A percentile compares a stretch with the other conserved stretches of the same genome.
phyloP scores from a whole-genome alignment of 1,140 invertebrate genomes.

The roundworm (Caenorhabditis elegans) region DNA sequence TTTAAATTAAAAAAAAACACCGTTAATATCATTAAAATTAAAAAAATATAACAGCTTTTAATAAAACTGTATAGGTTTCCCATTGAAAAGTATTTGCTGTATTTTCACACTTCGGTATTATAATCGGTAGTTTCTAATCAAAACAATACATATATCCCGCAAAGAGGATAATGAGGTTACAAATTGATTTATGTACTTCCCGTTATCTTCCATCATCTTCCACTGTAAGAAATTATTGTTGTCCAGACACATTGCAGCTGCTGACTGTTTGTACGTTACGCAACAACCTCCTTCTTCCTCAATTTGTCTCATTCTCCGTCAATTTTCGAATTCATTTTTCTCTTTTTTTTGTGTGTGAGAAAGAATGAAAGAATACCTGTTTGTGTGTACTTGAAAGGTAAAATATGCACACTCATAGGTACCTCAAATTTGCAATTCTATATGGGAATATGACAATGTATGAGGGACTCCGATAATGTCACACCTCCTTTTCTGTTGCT shows the following conservation, averaged over 20 bases:
- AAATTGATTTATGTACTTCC: constrained; percentile 26
- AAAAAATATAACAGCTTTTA: no score
- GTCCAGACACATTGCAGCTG: not conserved
- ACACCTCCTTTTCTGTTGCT: not conserved
- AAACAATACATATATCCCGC: constrained; percentile 5
- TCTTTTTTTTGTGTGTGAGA: not conserved
- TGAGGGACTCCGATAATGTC: not conserved
- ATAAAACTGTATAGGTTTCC: no score
- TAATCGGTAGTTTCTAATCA: not conserved
- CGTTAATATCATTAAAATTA: no score
- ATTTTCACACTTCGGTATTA: not conserved
- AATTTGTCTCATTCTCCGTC: not conserved
- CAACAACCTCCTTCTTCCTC: not conserved
- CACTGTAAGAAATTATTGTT: not conserved
- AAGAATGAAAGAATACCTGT: not conserved
- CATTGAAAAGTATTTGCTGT: not conserved
- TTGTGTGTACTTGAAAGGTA: not conserved
- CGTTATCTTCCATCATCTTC: not conserved
- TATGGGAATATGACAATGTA: not conserved
- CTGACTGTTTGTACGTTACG: not conserved
- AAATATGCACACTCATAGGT: not conserved
- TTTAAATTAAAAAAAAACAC: no score
- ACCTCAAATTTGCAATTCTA: constrained; percentile 29
- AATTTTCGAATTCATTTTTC: not conserved
- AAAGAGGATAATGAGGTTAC: not conserved